These are phyloP conservation scores for Stigmatopora argus DNA, from an alignment of 2,113 vertebrate species.

Conservation along the genomic window DNA sequence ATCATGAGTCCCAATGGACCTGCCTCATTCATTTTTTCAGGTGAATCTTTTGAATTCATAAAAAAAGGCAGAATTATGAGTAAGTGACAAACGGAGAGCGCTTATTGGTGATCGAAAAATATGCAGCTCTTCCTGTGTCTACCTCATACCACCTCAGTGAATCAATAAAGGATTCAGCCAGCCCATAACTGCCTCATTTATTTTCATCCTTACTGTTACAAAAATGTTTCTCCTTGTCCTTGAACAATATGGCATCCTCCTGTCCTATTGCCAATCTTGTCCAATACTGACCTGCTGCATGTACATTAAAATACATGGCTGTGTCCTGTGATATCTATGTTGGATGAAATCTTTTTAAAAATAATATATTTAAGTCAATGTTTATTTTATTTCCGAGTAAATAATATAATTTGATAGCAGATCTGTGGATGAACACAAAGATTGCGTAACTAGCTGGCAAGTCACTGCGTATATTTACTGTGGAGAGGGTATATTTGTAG, in stretches of 20 bases:
- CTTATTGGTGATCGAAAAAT: conserved; percentile 59
- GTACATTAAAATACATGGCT: conserved; percentile 8
- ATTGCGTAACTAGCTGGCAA: conserved; percentile 36
- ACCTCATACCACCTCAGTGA: conserved; percentile 24
- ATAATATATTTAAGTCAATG: conserved; percentile 27
- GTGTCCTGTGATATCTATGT: conserved; percentile 35
- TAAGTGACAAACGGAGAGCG: conserved; percentile 60
- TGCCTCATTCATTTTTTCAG: conserved; percentile 61
- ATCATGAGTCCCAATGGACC: conserved; percentile 68
- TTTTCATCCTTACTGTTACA: conserved; percentile 31
- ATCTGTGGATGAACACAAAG: conserved; percentile 36
- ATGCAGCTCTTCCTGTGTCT: conserved; percentile 44
- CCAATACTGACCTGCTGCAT: conserved; percentile 11
- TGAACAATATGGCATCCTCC: conserved; percentile 15
- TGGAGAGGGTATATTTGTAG: background rate
- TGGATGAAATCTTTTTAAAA: conserved; percentile 31
- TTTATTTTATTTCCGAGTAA: conserved; percentile 13
- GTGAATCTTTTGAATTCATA: conserved; percentile 59
- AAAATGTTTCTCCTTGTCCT: conserved; percentile 19
- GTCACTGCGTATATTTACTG: conserved; percentile 19
- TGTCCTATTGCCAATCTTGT: conserved; percentile 14
- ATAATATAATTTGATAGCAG: conserved; percentile 26
- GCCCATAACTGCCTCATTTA: conserved; percentile 33
- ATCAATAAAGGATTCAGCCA: conserved; percentile 36
- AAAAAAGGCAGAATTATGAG: conserved; percentile 59